Evolutionary conservation across 2,113 vertebrate species (phyloP), one percentile per base, ranked within the genome.

Genomic region (Phaethon lepturus): DNA sequence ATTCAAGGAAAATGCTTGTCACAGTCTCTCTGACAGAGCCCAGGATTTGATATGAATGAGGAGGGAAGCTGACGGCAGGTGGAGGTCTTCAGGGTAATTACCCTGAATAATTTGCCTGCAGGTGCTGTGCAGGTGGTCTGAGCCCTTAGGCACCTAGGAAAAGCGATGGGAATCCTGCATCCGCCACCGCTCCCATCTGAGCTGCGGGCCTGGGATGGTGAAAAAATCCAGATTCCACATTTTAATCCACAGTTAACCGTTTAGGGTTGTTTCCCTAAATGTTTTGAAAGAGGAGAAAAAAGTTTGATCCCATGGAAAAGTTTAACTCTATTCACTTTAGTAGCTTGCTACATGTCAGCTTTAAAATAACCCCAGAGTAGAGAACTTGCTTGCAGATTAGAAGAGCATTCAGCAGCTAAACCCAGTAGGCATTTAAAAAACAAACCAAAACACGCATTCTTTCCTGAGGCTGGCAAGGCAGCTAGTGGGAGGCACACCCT

Each of bases 121-220:
- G 97, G 92, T 97, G 94, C 94, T 52, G 50, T 49, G 62, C 97
- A 98, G 98, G 98, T 97, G 97, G 97, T 95, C 97, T 86, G 35
- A 85, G 62, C 92, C 79, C 93, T 72, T 17, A 44, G 79, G 91
- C 0, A 91, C 79, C 81, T 40, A 20, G 76, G 77, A 86, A 85
- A 91, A 91, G 63, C 17, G 4, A 24, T 49, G 83, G 86, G 69
- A 86, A 79, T 71, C 28, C 52, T 67, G 77, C 86, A 82, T 86
- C 92, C 29, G 10, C 60, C 95, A 64, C 50, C 0, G 3, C 56
- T 97, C 92, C 66, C 1, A 1, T 33, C 45, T 29, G 13, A 84
- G 42, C 85, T 86, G 76, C 53, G 66, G 60, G n/a, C 71, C 72
- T 71, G 72, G 28, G 79, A 90, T 56, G 52, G 75, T 96, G 94